Evolutionary conservation across 1,140 invertebrate genomes (phyloP).

Genomic region (Frieseomelitta varia): DNA sequence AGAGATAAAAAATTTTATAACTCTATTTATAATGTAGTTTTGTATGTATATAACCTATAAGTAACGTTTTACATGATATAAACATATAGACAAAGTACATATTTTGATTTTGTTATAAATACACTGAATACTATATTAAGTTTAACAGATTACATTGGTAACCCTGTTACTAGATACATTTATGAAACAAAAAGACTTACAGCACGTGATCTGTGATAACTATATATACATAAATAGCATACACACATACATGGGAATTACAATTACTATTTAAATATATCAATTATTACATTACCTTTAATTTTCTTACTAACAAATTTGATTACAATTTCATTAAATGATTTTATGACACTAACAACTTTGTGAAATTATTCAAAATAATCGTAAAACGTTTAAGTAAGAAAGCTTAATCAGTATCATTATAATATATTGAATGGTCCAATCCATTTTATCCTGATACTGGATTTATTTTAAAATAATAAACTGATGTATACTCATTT

Average conservation of each 20-base stretch:
- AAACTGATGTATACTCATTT: background rate
- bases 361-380: background rate
- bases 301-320: background rate
- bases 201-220: background rate
- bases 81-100: background rate
- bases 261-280: background rate
- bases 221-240: background rate
- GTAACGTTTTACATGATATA: background rate
- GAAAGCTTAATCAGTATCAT: background rate
- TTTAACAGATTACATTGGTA: constrained; percentile 1
- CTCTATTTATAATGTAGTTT: background rate
- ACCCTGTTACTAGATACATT: background rate
- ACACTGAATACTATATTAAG: background rate
- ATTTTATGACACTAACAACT: background rate
- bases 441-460: background rate
- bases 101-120: background rate
- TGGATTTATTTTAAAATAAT: background rate
- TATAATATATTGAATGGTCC: background rate
- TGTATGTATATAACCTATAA: background rate
- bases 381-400: background rate
- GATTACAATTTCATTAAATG: background rate
- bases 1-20: background rate
- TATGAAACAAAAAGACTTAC: background rate
- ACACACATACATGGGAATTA: background rate
- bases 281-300: background rate